phyloP scores from a whole-genome alignment of 2,888 invertebrate genomes.

The Ariolimax columbianus region DNA sequence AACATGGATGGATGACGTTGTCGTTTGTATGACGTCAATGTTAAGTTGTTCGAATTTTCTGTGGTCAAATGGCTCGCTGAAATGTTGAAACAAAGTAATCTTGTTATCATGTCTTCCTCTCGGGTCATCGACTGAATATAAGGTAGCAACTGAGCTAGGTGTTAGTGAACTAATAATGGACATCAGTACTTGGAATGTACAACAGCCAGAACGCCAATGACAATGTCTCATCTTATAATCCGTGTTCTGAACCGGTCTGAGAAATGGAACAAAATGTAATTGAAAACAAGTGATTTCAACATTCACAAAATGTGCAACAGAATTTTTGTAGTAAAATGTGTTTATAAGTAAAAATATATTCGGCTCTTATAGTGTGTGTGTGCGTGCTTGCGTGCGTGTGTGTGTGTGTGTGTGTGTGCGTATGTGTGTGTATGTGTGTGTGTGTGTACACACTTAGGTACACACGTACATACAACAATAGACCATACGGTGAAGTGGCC shows the following conservation, averaged over 20 bases:
- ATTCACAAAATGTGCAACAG: no score
- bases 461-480: constrained; percentile 20
- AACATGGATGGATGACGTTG: constrained; percentile 40
- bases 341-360: no score
- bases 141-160: background rate
- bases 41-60: constrained; percentile 27
- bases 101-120: background rate
- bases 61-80: constrained; percentile 5
- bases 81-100: constrained; percentile 12
- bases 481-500: no score
- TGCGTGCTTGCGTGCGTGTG: no score
- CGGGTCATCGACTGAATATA: background rate
- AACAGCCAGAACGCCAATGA: background rate
- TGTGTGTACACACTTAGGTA: background rate
- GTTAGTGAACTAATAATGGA: background rate
- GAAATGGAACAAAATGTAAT: no score
- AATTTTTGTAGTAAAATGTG: no score
- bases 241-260: no score
- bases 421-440: background rate
- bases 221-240: background rate
- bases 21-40: constrained; percentile 15
- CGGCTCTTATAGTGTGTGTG: no score
- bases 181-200: background rate
- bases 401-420: no score
- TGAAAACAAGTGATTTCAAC: no score